A percentile compares a stretch with the other conserved stretches of the same genome.
phyloP scores from a whole-genome alignment of 64 coral and sea anemone species.

The Pachyseris speciosa region DNA sequence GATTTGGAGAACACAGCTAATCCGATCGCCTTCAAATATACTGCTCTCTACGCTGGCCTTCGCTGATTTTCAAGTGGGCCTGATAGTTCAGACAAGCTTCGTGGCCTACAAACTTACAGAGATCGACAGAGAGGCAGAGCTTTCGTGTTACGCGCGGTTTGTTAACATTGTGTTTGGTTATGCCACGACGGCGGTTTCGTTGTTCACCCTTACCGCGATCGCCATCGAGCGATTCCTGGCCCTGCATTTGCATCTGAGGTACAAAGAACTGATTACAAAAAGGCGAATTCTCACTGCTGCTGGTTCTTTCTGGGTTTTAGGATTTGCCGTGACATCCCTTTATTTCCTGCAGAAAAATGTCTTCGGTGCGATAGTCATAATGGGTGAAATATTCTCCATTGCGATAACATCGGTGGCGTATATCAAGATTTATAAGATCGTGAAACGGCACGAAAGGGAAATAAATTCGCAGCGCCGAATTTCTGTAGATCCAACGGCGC shows the following conservation, averaged over 20 bases:
- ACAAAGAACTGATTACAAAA: slow-evolving; percentile 43
- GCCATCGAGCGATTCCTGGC: slow-evolving; percentile 39
- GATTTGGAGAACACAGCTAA: slow-evolving; percentile 16
- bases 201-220: slow-evolving; percentile 19
- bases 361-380: slow-evolving; percentile 3
- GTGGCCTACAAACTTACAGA: slow-evolving; percentile 8
- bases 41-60: slow-evolving; percentile 13
- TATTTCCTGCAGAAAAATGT: slow-evolving; percentile 1
- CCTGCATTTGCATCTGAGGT: slow-evolving; percentile 15
- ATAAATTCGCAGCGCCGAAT: background rate
- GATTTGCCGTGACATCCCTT: background rate
- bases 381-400: background rate
- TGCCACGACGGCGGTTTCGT: slow-evolving; percentile 1
- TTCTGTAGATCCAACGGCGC: background rate
- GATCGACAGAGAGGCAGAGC: background rate
- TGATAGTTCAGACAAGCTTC: slow-evolving; percentile 9
- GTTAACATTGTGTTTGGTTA: slow-evolving; percentile 26
- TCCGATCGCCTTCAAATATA: background rate
- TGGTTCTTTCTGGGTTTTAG: slow-evolving; percentile 17
- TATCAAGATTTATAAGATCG: slow-evolving; percentile 45
- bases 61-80: slow-evolving; percentile 37
- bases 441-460: slow-evolving; percentile 5
- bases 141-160: slow-evolving; percentile 29
- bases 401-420: slow-evolving; percentile 24
- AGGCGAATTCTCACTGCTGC: background rate